phyloP scores from a whole-genome alignment of 2,888 invertebrate species.

The Sphinx pinastri region DNA sequence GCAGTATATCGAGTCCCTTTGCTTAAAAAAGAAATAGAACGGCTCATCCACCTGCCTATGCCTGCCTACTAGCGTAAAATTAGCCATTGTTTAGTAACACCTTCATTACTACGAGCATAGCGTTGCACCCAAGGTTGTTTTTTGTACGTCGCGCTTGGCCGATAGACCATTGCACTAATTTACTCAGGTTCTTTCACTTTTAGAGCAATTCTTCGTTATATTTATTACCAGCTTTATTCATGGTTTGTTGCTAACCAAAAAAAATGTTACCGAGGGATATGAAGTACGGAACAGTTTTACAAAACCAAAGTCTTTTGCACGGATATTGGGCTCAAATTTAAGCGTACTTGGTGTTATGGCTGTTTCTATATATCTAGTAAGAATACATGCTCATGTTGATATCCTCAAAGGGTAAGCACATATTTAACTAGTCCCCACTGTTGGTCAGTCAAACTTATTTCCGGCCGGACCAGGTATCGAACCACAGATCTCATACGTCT shows the following conservation, averaged over 20 bases:
- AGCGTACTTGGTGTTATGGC: no score
- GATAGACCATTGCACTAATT: slow-evolving; percentile 40
- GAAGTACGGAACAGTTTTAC: no score
- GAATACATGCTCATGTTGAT: no score
- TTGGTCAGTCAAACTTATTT: no score
- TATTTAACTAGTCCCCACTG: no score
- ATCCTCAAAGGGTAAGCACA: no score
- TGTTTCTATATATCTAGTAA: no score
- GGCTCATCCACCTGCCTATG: background rate
- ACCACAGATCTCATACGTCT: no score
- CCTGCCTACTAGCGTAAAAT: slow-evolving; percentile 37
- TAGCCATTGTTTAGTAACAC: slow-evolving; percentile 37
- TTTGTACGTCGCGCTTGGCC: slow-evolving; percentile 43
- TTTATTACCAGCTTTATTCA: background rate
- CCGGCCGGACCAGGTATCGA: no score
- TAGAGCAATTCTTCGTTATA: background rate
- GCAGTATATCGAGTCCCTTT: background rate
- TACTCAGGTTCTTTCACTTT: slow-evolving; percentile 19
- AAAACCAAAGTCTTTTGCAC: no score
- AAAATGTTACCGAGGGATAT: background rate
- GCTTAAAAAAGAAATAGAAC: background rate
- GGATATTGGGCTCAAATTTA: no score
- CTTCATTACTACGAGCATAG: slow-evolving; percentile 29
- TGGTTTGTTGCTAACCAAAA: background rate
- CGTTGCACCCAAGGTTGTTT: slow-evolving; percentile 39